Evolutionary conservation across 2,797 vertebrate species (phyloP).

Genomic region (Lagodon rhomboides): DNA sequence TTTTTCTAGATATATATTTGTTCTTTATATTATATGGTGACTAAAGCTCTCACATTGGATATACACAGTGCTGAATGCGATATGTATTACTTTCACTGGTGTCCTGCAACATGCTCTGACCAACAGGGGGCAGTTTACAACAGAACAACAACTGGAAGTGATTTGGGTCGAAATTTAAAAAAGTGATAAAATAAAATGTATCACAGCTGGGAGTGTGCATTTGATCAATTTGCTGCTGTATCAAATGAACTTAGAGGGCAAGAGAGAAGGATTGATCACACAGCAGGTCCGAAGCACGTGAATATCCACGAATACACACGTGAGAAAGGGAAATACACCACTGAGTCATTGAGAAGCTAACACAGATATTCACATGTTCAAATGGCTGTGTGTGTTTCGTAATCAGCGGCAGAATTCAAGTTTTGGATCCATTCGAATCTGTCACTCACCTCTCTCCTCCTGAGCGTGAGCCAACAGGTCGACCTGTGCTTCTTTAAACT

Average conservation of each 20-base stretch:
- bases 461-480: too few species aligned
- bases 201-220: too few species aligned
- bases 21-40: not conserved
- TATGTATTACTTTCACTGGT: not conserved
- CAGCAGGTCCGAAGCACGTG: not conserved
- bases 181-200: too few species aligned
- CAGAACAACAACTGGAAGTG: not conserved
- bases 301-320: not conserved
- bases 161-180: not conserved
- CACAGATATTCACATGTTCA: not conserved
- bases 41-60: not conserved
- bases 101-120: not conserved
- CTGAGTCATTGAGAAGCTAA: not conserved
- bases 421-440: not conserved
- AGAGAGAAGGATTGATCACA: not conserved
- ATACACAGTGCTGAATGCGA: not conserved
- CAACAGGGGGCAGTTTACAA: conserved; percentile 28
- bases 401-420: not conserved
- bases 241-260: not conserved
- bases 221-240: not conserved
- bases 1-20: too few species aligned
- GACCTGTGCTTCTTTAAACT: too few species aligned
- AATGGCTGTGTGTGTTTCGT: not conserved
- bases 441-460: too few species aligned
- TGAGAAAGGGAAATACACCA: not conserved